Percentiles rank a stretch among this genome's conserved stretches.
phyloP scores from a whole-genome alignment of 2,797 vertebrate genomes.

The Lophotriccus pileatus region DNA sequence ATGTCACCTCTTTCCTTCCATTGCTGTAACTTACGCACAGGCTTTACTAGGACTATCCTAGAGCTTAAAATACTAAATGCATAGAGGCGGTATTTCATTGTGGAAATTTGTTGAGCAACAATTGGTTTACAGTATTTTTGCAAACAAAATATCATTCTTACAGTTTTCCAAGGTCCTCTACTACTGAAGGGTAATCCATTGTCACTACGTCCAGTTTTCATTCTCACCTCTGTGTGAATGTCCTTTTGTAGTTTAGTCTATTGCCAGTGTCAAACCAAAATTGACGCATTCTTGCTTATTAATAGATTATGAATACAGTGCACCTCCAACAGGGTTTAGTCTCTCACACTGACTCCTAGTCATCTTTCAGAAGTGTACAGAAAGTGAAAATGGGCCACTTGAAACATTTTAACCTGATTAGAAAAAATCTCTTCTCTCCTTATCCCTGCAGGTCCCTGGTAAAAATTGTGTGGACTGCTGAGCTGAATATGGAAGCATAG shows the following conservation, averaged over 20 bases:
- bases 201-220: not conserved
- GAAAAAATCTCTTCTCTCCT: not conserved
- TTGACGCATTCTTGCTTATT: slow-evolving; percentile 15
- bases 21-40: not conserved
- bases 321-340: slow-evolving; percentile 27
- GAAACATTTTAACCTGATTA: slow-evolving; percentile 53
- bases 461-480: slow-evolving; percentile 25
- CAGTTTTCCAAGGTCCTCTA: not conserved
- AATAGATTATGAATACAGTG: slow-evolving; percentile 8
- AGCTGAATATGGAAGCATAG: not conserved
- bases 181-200: not conserved
- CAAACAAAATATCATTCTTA: not conserved
- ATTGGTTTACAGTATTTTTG: not conserved
- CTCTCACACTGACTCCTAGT: not conserved
- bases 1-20: not conserved
- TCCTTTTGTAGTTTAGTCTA: not conserved
- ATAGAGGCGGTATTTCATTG: not conserved
- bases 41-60: not conserved
- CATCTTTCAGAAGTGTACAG: slow-evolving; percentile 15
- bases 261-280: slow-evolving; percentile 10
- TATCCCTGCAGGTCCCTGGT: not conserved
- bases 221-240: not conserved
- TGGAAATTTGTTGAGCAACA: not conserved
- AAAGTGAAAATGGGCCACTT: slow-evolving; percentile 50
- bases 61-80: not conserved